Conservation (phyloP, 2,797 vertebrate genomes). For the Toxotes lorentzi region DNA sequence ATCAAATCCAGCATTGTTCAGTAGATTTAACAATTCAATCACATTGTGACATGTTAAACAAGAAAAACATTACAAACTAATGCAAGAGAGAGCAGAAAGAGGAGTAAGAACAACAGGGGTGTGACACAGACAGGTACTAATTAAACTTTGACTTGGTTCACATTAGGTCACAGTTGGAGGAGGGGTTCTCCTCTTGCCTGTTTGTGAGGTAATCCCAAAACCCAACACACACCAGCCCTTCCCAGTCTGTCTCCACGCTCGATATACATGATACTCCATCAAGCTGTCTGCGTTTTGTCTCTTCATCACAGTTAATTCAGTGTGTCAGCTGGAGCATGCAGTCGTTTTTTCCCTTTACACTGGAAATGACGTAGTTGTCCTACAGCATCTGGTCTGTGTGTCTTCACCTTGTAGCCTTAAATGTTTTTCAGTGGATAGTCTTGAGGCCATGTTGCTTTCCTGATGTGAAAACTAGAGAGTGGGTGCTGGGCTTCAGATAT, state of each 20-base stretch:
- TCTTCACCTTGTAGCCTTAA: conserved; percentile 5
- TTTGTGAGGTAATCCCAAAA: conserved; percentile 78
- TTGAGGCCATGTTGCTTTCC: conserved; percentile 20
- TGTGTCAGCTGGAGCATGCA: conserved; percentile 24
- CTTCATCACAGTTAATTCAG: conserved; percentile 21
- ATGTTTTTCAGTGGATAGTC: conserved; percentile 29
- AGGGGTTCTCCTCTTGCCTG: conserved; percentile 60
- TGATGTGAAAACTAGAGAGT: conserved; percentile 41
- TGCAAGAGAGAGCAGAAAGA: conserved; percentile 32
- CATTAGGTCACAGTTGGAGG: conserved; percentile 64
- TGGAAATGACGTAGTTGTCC: conserved; percentile 4
- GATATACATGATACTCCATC: conserved; percentile 53
- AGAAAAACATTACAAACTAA: conserved; percentile 48
- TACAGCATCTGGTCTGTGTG: conserved; percentile 8
- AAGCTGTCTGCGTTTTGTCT: conserved; percentile 51
- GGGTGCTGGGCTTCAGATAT: conserved; percentile 46
- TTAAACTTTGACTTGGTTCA: conserved; percentile 74
- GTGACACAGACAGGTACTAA: conserved; percentile 68
- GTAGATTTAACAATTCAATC: conserved; percentile 25
- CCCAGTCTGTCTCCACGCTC: conserved; percentile 64
- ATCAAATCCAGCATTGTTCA: background rate
- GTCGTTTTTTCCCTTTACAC: background rate
- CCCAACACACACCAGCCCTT: conserved; percentile 62
- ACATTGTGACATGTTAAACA: conserved; percentile 47
- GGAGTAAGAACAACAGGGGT: conserved; percentile 52